Evolutionary conservation across 2,113 vertebrate species (phyloP), one percentile per base, ranked within the genome.

Genomic region (Natator depressus): DNA sequence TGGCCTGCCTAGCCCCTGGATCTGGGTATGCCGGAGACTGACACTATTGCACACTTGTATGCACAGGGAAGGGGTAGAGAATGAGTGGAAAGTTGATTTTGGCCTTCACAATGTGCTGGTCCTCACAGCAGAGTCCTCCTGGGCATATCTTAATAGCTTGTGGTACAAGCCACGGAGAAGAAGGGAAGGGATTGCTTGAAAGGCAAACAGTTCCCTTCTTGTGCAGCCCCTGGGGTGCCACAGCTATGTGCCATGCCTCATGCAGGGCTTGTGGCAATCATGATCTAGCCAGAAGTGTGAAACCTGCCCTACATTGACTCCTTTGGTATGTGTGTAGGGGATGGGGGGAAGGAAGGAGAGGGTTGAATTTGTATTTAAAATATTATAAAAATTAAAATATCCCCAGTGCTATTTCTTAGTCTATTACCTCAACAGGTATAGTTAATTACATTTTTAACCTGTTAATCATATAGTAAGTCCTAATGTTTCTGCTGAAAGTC

Each of bases 381-480:
- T 46, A 83, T 57, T 76, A n/a, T 65, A 59, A 57, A 49, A 49
- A 91, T 91, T 91, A 89, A 93, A 92, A 81, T 76, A 90, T 95
- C 42, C 49, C 69, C 49, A 65, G 25, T 81, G 59, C 8, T 75
- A 83, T 89, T 82, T 92, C 89, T 91, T 86, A 69, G 47, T 88
- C 78, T 88, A 22, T 55, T 75, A 85, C 47, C 29, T 9, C 84
- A 89, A 89, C 69, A 94, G 65, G 82, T 72, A 89, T 50, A 78
- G 55, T 84, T 75, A 87, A 88, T 80, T 88, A 27, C 24, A 1
- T 82, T 89, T 88, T 94, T 88, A 88, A 62, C 46, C 14, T 91
- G 65, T 85, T 95, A 51, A 31, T 72, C 89, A 14, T 1, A 4
- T 84, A 50, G 82, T 46, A 87, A 0, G 4, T 3, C 3, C 38